phyloP scores from a whole-genome alignment of 2,888 invertebrate genomes.

The Erynnis tages region DNA sequence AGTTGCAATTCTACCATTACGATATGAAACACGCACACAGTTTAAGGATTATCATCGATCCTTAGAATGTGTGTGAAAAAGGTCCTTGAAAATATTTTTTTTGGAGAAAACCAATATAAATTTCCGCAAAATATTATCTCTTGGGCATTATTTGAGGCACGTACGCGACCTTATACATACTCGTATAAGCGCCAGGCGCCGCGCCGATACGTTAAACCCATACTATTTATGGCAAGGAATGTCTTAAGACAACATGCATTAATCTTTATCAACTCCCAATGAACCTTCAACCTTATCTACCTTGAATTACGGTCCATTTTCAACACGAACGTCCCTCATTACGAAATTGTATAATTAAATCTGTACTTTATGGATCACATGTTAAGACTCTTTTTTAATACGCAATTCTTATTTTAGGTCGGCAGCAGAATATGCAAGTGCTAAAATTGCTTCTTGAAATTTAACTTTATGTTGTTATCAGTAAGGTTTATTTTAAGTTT shows the following conservation, averaged over 20 bases:
- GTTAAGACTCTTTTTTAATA: conserved; percentile 19
- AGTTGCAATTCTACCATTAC: no score
- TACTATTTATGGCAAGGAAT: conserved; percentile 75
- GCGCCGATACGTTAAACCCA: conserved; percentile 54
- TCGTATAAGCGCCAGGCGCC: conserved; percentile 49
- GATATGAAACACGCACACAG: no score
- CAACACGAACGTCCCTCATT: not conserved
- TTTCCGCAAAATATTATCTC: not conserved
- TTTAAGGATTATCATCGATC: no score
- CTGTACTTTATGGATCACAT: conserved; percentile 6
- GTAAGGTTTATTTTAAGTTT: conserved; percentile 18
- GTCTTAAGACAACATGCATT: conserved; percentile 65
- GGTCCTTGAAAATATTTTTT: no score
- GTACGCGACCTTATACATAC: conserved; percentile 26
- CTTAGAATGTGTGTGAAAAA: no score
- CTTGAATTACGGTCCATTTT: conserved; percentile 14
- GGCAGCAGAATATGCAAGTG: conserved; percentile 13
- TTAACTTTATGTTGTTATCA: conserved; percentile 37
- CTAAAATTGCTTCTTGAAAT: conserved; percentile 31
- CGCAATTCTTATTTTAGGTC: conserved; percentile 2
- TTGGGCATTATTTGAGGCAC: conserved; percentile 36
- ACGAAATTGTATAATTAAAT: not conserved
- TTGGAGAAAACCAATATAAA: not conserved
- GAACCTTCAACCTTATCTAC: conserved; percentile 38
- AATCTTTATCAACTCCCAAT: conserved; percentile 40